A percentile compares a stretch with the other conserved stretches of the same genome.
Evolutionary conservation across 2,797 vertebrate genomes (phyloP).

Genomic region (Cynopterus sphinx): DNA sequence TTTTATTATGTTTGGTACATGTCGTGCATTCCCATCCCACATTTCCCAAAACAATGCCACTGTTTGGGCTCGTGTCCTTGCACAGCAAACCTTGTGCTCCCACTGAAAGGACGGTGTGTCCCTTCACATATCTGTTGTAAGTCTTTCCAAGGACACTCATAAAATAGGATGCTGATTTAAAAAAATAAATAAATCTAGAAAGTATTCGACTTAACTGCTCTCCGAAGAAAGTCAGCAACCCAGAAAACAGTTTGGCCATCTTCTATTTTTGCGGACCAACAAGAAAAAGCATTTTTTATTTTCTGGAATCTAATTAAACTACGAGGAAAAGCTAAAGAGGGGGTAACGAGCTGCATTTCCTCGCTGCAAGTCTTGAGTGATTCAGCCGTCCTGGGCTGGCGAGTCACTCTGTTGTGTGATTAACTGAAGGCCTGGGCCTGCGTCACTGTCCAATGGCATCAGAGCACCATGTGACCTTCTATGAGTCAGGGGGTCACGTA

Average conservation of each 20-base stretch:
- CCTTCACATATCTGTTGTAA: not conserved
- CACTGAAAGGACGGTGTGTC: not conserved
- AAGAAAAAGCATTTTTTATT: not conserved
- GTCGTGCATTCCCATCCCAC: not conserved
- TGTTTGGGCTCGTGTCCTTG: not conserved
- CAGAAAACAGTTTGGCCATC: not conserved
- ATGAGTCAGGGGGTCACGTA: not conserved
- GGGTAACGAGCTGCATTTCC: not conserved
- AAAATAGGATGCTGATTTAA: not conserved
- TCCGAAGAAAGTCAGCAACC: not conserved
- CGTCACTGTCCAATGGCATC: constrained; percentile 28
- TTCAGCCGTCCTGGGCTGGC: not conserved
- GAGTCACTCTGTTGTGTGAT: not conserved
- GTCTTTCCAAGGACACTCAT: not conserved
- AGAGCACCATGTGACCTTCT: not conserved
- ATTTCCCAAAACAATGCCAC: not conserved
- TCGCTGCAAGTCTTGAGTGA: not conserved
- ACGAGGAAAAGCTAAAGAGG: not conserved
- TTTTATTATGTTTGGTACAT: not conserved
- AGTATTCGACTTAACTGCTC: not conserved
- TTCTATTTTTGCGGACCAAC: not conserved
- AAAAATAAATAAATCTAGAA: not conserved
- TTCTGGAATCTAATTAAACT: not conserved
- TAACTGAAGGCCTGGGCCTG: not conserved
- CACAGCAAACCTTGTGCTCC: not conserved